Conservation (phyloP, 2,113 vertebrate genomes). For the Serranochromis macrocephalus region DNA sequence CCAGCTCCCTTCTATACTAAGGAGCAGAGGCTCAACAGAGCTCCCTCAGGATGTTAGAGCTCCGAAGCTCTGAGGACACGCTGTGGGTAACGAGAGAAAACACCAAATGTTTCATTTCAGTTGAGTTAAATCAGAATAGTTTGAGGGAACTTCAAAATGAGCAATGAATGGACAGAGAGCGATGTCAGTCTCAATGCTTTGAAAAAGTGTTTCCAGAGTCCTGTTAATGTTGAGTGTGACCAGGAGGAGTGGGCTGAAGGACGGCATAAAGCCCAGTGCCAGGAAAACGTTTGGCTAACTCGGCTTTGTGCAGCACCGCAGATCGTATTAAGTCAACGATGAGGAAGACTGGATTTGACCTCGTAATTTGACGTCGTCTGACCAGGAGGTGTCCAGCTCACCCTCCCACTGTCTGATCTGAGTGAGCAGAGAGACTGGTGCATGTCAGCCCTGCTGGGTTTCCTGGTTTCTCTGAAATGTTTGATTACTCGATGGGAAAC, state of each 20-base stretch:
- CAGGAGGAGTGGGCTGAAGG: background rate
- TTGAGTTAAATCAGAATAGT: background rate
- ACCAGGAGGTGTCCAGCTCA: background rate
- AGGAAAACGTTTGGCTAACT: background rate
- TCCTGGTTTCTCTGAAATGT: background rate
- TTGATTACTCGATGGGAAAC: background rate
- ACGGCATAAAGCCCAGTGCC: background rate
- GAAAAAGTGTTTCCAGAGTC: background rate
- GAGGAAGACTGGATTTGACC: background rate
- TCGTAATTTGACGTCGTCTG: background rate
- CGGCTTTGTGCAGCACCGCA: background rate
- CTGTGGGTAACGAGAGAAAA: background rate
- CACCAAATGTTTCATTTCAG: background rate
- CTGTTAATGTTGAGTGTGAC: background rate
- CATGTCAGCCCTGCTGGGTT: background rate
- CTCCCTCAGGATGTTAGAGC: background rate
- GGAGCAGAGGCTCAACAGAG: background rate
- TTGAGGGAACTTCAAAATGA: background rate
- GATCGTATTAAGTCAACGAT: background rate
- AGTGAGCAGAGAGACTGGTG: background rate
- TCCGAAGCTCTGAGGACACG: background rate
- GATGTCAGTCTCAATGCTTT: background rate
- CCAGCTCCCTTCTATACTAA: background rate
- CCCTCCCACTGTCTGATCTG: background rate
- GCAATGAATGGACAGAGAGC: background rate